Percentiles rank a stretch among this genome's conserved stretches.
phyloP scores from a whole-genome alignment of 2,797 vertebrate species.

The Hydrolagus colliei region DNA sequence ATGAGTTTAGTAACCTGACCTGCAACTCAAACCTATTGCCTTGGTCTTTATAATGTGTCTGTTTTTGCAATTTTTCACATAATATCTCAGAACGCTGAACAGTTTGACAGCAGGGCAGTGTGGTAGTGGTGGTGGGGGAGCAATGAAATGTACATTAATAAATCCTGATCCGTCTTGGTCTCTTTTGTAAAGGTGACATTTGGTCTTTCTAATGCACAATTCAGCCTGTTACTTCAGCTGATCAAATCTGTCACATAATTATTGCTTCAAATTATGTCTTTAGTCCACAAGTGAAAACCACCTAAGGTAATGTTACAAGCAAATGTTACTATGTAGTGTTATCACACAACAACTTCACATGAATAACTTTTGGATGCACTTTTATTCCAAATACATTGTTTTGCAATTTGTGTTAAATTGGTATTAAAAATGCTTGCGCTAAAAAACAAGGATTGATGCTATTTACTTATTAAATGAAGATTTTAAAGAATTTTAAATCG shows the following conservation, averaged over 20 bases:
- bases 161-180: no score
- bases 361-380: not conserved
- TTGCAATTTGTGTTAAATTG: not conserved
- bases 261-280: not conserved
- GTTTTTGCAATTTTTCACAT: no score
- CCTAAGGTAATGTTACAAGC: not conserved
- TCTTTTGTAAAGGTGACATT: no score
- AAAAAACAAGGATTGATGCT: not conserved
- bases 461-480: not conserved
- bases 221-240: not conserved
- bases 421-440: not conserved
- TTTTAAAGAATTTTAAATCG: not conserved
- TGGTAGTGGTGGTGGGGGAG: no score
- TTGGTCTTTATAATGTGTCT: no score
- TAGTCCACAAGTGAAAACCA: not conserved
- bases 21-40: no score
- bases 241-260: not conserved
- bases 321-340: no score
- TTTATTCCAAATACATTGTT: not conserved
- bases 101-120: no score
- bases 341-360: not conserved
- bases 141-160: no score
- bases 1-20: no score
- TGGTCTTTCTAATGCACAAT: no score
- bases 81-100: no score